These are phyloP conservation scores for Bufo gargarizans DNA, from an alignment of 2,113 vertebrate genomes.

Conservation along the genomic window DNA sequence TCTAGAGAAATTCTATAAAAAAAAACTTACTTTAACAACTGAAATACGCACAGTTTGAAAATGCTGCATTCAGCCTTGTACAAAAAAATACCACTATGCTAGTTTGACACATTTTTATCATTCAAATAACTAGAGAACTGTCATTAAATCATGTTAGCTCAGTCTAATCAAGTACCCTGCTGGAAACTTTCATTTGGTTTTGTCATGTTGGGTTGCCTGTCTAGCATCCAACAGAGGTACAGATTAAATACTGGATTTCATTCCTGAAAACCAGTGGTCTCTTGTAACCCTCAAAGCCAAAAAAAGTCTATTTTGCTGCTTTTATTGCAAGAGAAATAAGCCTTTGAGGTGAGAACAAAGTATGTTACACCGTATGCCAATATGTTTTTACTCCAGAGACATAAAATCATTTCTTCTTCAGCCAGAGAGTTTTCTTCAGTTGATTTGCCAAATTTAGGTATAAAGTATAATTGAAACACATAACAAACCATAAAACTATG, in stretches of 20 bases:
- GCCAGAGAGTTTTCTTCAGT: slow-evolving; percentile 51
- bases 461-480: slow-evolving; percentile 42
- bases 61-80: slow-evolving; percentile 31
- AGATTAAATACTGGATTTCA: slow-evolving; percentile 59
- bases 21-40: slow-evolving; percentile 27
- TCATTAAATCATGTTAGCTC: slow-evolving; percentile 59
- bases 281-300: slow-evolving; percentile 58
- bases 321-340: slow-evolving; percentile 53
- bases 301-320: slow-evolving; percentile 53
- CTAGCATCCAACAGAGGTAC: slow-evolving; percentile 57
- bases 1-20: not conserved
- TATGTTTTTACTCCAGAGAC: slow-evolving; percentile 52
- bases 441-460: slow-evolving; percentile 49
- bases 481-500: slow-evolving; percentile 1
- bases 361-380: slow-evolving; percentile 49
- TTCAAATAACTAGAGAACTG: slow-evolving; percentile 58
- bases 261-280: slow-evolving; percentile 58
- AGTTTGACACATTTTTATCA: slow-evolving; percentile 56
- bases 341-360: slow-evolving; percentile 58
- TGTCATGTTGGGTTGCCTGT: slow-evolving; percentile 57
- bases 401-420: slow-evolving; percentile 51
- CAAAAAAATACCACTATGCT: slow-evolving; percentile 51
- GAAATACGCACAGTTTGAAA: slow-evolving; percentile 39
- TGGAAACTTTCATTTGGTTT: slow-evolving; percentile 57
- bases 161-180: slow-evolving; percentile 58